Percentiles rank a stretch among this genome's conserved stretches.
Evolutionary conservation across 2,888 invertebrate species (phyloP).

Genomic region (Salpingus planirostris): DNA sequence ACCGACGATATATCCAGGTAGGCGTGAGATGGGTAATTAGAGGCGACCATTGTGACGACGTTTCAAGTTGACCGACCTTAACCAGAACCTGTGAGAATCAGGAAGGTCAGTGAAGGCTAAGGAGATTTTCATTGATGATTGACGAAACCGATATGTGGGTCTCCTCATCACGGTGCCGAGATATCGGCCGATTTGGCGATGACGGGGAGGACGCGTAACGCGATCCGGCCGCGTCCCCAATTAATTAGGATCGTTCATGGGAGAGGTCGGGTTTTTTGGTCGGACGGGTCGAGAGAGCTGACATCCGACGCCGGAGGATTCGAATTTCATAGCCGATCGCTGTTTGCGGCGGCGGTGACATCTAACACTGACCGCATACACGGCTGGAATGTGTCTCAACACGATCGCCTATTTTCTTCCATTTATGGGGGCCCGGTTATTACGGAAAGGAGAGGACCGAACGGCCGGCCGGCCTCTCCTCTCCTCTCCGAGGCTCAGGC

Average conservation of each 20-base stretch:
- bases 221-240: too few relatives aligned
- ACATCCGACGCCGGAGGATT: slow-evolving; percentile 26
- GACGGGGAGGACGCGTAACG: too few relatives aligned
- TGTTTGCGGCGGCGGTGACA: slow-evolving; percentile 29
- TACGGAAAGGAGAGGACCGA: too few relatives aligned
- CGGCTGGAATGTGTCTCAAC: slow-evolving; percentile 30
- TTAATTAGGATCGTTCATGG: slow-evolving; percentile 13
- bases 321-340: slow-evolving; percentile 27
- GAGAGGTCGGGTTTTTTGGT: slow-evolving; percentile 17
- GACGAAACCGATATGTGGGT: slow-evolving; percentile 5
- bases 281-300: slow-evolving; percentile 16
- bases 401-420: slow-evolving; percentile 16
- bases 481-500: slow-evolving; percentile 4
- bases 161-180: slow-evolving; percentile 8
- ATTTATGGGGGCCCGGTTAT: slow-evolving; percentile 13
- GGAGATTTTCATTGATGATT: slow-evolving; percentile 7
- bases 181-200: too few relatives aligned
- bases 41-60: too few relatives aligned
- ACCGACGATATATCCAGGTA: too few relatives aligned
- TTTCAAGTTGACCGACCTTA: too few relatives aligned
- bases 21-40: too few relatives aligned
- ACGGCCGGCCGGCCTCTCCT: slow-evolving; percentile 5
- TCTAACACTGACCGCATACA: slow-evolving; percentile 32
- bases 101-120: slow-evolving; percentile 11
- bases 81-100: too few relatives aligned